Base-by-base conservation (phyloP, 2,797 vertebrate genomes). In the Thamnophis elegans region DNA sequence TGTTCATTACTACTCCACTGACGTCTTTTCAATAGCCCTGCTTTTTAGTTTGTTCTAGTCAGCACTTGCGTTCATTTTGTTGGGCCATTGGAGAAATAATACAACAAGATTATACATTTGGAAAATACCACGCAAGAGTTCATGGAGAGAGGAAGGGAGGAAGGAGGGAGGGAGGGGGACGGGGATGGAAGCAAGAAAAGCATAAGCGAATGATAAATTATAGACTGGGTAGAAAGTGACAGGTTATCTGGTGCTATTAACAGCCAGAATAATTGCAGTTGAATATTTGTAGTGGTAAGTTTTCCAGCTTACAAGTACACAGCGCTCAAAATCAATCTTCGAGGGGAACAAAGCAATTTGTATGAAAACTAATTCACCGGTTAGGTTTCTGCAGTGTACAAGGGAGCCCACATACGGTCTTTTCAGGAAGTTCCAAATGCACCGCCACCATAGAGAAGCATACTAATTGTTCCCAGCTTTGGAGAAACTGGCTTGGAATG, bases 161-260 rank as follows among this genome's bases (percentile, higher is more conserved):
- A 32, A 86, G 58, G 87, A 87, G 89, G 89, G 87, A 87, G 89
- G 89, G 28, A 60, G 68, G 25, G 22, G 22, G n/a, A 36, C 4
- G 1, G 10, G 42, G 11, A 10, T 56, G 92, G 42, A 20, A 51
- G 68, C 28, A 20, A 78, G 55, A 94, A 92, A 93, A 97, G 6
- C 0, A 97, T 97, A 96, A 97, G 97, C 95, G 97, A 97, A 98
- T 98, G 98, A 99, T 99, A 98, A 98, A 99, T 99, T 98, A 98
- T 98, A 98, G 97, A 97, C 98, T 98, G 97, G 97, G 98, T 98
- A 98, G 98, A 98, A 98, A 98, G 98, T 99, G 98, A 98, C 98
- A 98, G 97, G 98, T 98, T 98, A 98, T 99, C 98, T 98, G 97
- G 98, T 98, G 98, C 98, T 99, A 98, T 98, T 99, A 99, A 99